Evolutionary conservation across 2,888 invertebrate species (phyloP).

Genomic region (Syritta pipiens): DNA sequence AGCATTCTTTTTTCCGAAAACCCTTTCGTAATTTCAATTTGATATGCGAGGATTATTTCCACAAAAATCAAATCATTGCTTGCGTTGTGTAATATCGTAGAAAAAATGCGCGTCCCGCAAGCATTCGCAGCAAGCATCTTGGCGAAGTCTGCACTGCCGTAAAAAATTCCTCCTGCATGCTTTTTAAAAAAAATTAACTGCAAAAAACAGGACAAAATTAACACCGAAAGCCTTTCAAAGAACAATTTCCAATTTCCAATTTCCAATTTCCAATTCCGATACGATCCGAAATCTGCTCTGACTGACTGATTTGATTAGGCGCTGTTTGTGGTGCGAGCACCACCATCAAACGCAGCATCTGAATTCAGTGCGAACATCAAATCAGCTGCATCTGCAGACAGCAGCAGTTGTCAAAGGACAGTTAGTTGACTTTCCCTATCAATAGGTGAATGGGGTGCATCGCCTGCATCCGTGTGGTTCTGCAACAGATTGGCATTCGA

Average conservation of each 20-base stretch:
- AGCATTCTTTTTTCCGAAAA: conserved; percentile 4
- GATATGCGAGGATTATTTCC: conserved; percentile 65
- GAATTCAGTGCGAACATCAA: background rate
- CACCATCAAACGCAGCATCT: conserved; percentile 34
- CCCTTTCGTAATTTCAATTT: conserved; percentile 63
- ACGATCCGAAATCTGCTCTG: conserved; percentile 35
- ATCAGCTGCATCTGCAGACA: conserved; percentile 27
- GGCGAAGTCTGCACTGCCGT: conserved; percentile 8
- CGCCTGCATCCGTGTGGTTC: conserved; percentile 20
- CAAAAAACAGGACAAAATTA: conserved; percentile 6
- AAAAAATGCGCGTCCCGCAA: conserved; percentile 17
- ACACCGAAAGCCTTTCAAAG: background rate
- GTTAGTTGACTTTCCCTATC: conserved; percentile 50
- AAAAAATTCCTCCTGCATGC: too few species aligned
- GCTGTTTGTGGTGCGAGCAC: conserved; percentile 55
- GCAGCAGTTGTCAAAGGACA: conserved; percentile 44
- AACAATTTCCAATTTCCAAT: too few species aligned
- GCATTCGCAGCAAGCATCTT: conserved; percentile 11
- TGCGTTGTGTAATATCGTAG: conserved; percentile 55
- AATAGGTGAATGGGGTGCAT: conserved; percentile 23
- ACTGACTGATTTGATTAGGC: conserved; percentile 64
- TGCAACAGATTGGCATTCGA: conserved; percentile 66
- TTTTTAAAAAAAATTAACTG: conserved; percentile 46
- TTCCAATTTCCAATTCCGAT: conserved; percentile 59
- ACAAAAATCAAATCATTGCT: conserved; percentile 65